A percentile compares a stretch with the other conserved stretches of the same genome.
These are phyloP conservation scores for Salmo trutta DNA, from an alignment of 2,797 vertebrate species.

Conservation along the genomic window DNA sequence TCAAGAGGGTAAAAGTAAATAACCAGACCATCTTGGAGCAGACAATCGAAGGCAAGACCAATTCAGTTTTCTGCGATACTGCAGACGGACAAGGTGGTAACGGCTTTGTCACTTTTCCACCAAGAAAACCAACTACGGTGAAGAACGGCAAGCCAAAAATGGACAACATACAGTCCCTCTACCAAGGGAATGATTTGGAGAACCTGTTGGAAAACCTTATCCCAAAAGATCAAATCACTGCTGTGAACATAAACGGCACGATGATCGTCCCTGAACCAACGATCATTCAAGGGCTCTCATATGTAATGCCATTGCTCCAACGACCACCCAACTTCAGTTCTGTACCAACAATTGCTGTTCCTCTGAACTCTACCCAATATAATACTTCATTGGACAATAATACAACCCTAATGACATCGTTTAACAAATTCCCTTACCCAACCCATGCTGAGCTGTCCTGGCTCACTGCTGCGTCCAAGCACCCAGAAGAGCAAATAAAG, in stretches of 20 bases:
- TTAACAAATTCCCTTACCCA: slow-evolving; percentile 95
- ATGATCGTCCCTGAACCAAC: slow-evolving; percentile 82
- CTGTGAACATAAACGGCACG: slow-evolving; percentile 84
- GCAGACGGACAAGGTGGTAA: slow-evolving; percentile 55
- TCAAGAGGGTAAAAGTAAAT: slow-evolving; percentile 88
- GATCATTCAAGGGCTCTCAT: slow-evolving; percentile 81
- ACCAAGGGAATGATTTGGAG: slow-evolving; percentile 69
- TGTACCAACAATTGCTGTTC: slow-evolving; percentile 92
- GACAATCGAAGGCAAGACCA: slow-evolving; percentile 81
- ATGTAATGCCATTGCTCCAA: slow-evolving; percentile 91
- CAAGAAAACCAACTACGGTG: slow-evolving; percentile 73
- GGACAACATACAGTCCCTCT: slow-evolving; percentile 69
- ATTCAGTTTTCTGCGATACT: slow-evolving; percentile 44
- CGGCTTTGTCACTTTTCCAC: slow-evolving; percentile 54
- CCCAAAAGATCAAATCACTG: slow-evolving; percentile 81
- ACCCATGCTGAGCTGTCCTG: slow-evolving; percentile 93
- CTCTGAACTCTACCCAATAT: slow-evolving; percentile 93
- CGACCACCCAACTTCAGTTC: slow-evolving; percentile 93
- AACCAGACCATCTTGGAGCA: slow-evolving; percentile 91
- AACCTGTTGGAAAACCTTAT: slow-evolving; percentile 70
- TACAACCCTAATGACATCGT: slow-evolving; percentile 89
- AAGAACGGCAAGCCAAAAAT: slow-evolving; percentile 73
- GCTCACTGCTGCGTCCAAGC: slow-evolving; percentile 93
- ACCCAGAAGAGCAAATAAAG: slow-evolving; percentile 94
- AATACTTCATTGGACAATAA: slow-evolving; percentile 92